phyloP scores from a whole-genome alignment of 2,113 vertebrate species.

The Manacus vitellinus region DNA sequence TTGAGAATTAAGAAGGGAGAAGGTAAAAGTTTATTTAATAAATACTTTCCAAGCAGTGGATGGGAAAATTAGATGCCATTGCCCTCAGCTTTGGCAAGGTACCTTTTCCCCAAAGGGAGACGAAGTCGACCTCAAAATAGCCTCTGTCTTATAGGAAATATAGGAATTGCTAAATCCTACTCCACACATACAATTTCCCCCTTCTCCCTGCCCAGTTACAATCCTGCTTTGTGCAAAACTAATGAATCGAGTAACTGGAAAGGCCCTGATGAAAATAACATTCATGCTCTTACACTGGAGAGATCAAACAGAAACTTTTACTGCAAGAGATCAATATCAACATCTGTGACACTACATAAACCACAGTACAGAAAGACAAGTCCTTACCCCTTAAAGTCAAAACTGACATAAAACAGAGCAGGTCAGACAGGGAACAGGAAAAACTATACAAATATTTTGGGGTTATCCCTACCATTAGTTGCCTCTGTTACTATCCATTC shows the following conservation, averaged over 20 bases:
- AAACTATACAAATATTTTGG: neutral
- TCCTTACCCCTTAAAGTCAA: neutral
- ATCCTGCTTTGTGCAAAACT: slow-evolving; percentile 30
- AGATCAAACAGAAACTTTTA: slow-evolving; percentile 44
- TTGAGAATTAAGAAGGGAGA: neutral
- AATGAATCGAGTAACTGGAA: slow-evolving; percentile 18
- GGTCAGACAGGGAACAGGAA: slow-evolving; percentile 47
- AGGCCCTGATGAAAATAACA: slow-evolving; percentile 47
- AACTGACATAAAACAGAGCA: slow-evolving; percentile 50
- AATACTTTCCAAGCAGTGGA: neutral
- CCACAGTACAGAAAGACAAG: slow-evolving; percentile 4
- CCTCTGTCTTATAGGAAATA: neutral
- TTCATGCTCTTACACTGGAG: neutral
- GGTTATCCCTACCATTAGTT: neutral
- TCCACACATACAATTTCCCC: neutral
- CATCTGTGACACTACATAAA: slow-evolving; percentile 48
- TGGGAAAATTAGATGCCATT: neutral
- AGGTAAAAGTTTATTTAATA: neutral
- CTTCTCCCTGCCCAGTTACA: neutral
- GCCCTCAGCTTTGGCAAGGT: neutral
- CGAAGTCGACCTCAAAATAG: neutral
- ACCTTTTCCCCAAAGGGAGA: neutral
- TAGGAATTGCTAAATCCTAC: neutral
- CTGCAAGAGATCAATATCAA: slow-evolving; percentile 35
- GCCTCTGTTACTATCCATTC: neutral